Evolutionary conservation across 1,140 invertebrate species (phyloP).

Genomic region (Mesaphorura yosii): DNA sequence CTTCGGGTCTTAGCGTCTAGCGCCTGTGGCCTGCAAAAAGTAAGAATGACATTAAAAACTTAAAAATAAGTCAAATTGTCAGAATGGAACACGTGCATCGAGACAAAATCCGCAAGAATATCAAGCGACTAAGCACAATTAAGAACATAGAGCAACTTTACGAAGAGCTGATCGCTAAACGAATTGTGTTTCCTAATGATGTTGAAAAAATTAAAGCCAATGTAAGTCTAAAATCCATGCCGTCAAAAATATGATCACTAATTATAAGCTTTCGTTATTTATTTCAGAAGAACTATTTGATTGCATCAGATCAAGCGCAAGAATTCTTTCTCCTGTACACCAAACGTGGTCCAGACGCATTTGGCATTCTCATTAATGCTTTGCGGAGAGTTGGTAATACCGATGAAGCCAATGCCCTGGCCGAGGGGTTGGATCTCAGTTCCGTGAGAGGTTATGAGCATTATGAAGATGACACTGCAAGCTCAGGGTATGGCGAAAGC

Average conservation of each 20-base stretch:
- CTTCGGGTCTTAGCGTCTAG: too few species aligned
- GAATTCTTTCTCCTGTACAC: slow-evolving; percentile 24
- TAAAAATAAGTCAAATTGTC: too few species aligned
- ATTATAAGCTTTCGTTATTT: neutral
- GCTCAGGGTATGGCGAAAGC: neutral
- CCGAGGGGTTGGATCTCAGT: too few species aligned
- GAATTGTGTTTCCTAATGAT: slow-evolving; percentile 15
- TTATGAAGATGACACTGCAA: neutral
- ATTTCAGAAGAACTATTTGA: slow-evolving; percentile 6
- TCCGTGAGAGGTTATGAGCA: neutral
- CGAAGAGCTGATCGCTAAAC: slow-evolving; percentile 4
- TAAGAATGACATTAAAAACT: too few species aligned
- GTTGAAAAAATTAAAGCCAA: slow-evolving; percentile 18
- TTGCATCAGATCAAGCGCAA: slow-evolving; percentile 8
- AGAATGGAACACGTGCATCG: slow-evolving; percentile 24
- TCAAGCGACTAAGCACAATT: slow-evolving; percentile 8
- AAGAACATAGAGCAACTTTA: slow-evolving; percentile 14
- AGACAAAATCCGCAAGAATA: slow-evolving; percentile 15
- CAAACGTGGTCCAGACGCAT: slow-evolving; percentile 20
- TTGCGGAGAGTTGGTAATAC: slow-evolving; percentile 10
- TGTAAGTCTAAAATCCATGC: neutral
- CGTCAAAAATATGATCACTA: neutral
- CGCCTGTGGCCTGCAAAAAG: too few species aligned
- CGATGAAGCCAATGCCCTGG: slow-evolving; percentile 16
- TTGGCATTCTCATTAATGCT: slow-evolving; percentile 13